Conservation (phyloP, 2,113 vertebrate species). For the Urocynchramus pylzowi region DNA sequence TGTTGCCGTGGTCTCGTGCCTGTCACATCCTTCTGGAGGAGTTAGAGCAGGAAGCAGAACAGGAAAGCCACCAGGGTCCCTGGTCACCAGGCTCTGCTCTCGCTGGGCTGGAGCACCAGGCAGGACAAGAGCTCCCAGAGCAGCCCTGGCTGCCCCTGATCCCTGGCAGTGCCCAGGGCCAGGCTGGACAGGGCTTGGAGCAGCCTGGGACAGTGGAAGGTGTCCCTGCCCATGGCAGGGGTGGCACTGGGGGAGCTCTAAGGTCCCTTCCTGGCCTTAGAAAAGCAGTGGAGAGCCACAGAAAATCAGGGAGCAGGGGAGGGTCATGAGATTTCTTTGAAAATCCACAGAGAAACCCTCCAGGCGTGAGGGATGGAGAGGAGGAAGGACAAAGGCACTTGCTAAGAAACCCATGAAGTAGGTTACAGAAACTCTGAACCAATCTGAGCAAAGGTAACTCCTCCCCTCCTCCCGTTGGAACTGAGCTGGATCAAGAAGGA, state of each 20-base stretch:
- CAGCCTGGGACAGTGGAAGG: rapidly evolving
- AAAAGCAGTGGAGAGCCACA: background rate
- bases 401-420: rapidly evolving
- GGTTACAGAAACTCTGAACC: background rate
- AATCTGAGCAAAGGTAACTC: background rate
- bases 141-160: background rate
- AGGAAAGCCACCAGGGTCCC: background rate
- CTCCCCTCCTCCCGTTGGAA: rapidly evolving
- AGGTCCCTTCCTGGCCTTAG: background rate
- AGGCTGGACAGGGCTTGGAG: background rate
- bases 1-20: slow-evolving; percentile 11
- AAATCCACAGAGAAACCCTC: background rate
- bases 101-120: background rate
- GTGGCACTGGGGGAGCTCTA: background rate
- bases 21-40: background rate
- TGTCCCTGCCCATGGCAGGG: background rate
- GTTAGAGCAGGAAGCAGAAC: background rate
- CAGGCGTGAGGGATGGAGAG: background rate
- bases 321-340: background rate
- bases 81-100: background rate
- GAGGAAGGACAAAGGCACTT: background rate
- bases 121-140: background rate
- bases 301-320: background rate
- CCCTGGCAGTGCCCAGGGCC: background rate
- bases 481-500: background rate